Evolutionary conservation across 2,797 vertebrate species (phyloP).

Genomic region (Liparis tanakae): DNA sequence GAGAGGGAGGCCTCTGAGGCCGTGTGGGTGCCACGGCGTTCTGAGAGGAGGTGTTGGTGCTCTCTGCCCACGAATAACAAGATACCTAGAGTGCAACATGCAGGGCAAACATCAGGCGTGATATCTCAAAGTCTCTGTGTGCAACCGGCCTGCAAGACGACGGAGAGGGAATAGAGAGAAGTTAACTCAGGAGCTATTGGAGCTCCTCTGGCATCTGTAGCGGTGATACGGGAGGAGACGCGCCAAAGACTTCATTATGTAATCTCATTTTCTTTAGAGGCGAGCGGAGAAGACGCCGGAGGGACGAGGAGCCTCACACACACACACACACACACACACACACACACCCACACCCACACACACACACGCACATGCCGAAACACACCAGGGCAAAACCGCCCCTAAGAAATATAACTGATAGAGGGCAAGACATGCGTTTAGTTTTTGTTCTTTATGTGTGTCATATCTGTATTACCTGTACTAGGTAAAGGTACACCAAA

Average conservation of each 20-base stretch:
- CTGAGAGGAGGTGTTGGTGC: slow-evolving; percentile 19
- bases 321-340: slow-evolving; percentile 4
- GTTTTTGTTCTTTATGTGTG: too few species aligned
- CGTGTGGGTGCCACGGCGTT: slow-evolving; percentile 44
- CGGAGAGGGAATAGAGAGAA: too few species aligned
- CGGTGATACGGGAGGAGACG: too few species aligned
- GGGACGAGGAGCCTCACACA: slow-evolving; percentile 36
- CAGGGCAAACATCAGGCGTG: slow-evolving; percentile 3
- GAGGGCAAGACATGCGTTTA: too few species aligned
- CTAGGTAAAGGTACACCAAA: too few species aligned
- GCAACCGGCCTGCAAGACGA: neutral
- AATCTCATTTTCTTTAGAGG: slow-evolving; percentile 69
- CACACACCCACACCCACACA: neutral
- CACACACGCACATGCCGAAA: too few species aligned
- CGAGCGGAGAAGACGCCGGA: slow-evolving; percentile 56
- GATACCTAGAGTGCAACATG: slow-evolving; percentile 10
- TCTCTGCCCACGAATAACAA: slow-evolving; percentile 51
- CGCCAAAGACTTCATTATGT: slow-evolving; percentile 71
- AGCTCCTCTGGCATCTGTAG: too few species aligned
- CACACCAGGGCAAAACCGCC: too few species aligned
- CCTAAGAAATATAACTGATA: too few species aligned
- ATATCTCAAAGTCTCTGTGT: neutral
- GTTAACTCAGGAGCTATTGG: too few species aligned
- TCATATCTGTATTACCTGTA: too few species aligned
- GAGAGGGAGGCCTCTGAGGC: slow-evolving; percentile 26